phyloP scores from a whole-genome alignment of 2,113 vertebrate genomes.

The Campylorhamphus procurvoides region DNA sequence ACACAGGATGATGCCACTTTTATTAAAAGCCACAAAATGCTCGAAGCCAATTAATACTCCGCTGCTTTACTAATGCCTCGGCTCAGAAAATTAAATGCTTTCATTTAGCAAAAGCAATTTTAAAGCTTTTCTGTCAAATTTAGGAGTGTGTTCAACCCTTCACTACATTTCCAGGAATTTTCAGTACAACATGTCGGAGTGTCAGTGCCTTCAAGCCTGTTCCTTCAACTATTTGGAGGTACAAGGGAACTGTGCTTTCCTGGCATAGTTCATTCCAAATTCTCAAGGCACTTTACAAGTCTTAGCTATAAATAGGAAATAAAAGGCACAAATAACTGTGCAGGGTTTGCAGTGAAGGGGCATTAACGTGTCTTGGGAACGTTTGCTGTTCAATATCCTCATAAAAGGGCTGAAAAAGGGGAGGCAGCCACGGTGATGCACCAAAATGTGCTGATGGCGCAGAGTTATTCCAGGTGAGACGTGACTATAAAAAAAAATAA shows the following conservation, averaged over 20 bases:
- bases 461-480: constrained; percentile 15
- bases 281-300: not conserved
- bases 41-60: constrained; percentile 41
- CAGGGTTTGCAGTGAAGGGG: not conserved
- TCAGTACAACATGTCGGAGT: not conserved
- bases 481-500: not conserved
- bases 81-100: constrained; percentile 11
- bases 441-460: not conserved
- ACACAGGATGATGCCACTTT: constrained; percentile 1
- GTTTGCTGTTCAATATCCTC: not conserved
- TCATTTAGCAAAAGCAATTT: constrained; percentile 16
- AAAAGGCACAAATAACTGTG: not conserved
- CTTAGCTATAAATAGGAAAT: not conserved
- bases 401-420: not conserved
- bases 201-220: not conserved
- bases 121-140: not conserved
- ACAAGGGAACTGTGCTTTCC: not conserved
- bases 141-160: not conserved
- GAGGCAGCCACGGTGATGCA: not conserved
- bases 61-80: constrained; percentile 13
- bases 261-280: not conserved
- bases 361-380: not conserved
- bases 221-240: not conserved
- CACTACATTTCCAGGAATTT: not conserved
- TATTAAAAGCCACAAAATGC: constrained; percentile 59